These are phyloP conservation scores for Epinephelus fuscoguttatus DNA, from an alignment of 2,113 vertebrate genomes.

Conservation along the genomic window DNA sequence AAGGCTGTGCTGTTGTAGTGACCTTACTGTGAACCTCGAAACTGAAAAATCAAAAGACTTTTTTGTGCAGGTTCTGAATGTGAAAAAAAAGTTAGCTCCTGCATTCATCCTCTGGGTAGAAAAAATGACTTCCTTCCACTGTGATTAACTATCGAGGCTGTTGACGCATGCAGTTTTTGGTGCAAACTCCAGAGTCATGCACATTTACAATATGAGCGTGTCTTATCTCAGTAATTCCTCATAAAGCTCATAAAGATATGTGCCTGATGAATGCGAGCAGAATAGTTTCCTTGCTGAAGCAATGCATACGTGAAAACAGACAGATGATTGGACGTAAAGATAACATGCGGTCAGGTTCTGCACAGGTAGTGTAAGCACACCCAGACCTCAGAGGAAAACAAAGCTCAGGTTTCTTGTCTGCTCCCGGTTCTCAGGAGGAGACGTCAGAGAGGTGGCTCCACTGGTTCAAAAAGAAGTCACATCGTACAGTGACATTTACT, in stretches of 20 bases:
- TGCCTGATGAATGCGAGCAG: conserved; percentile 57
- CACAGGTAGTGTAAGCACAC: conserved; percentile 64
- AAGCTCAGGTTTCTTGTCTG: conserved; percentile 65
- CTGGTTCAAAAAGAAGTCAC: too few relatives aligned
- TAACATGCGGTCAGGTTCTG: conserved; percentile 58
- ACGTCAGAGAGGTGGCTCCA: neutral
- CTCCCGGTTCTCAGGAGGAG: conserved; percentile 38
- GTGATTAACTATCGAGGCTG: conserved; percentile 46
- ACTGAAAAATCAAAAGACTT: conserved; percentile 50
- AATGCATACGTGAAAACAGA: conserved; percentile 44
- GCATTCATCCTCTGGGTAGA: conserved; percentile 18
- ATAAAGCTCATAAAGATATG: conserved; percentile 69
- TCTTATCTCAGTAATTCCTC: conserved; percentile 70
- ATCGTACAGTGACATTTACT: too few relatives aligned
- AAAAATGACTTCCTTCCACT: conserved; percentile 27
- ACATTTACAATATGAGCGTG: conserved; percentile 57
- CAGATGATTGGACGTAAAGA: conserved; percentile 66
- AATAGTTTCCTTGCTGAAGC: conserved; percentile 70
- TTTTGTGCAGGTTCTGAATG: conserved; percentile 16
- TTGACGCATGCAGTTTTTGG: conserved; percentile 38
- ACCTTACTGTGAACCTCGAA: conserved; percentile 77
- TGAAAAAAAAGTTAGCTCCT: conserved; percentile 11
- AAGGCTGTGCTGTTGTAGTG: conserved; percentile 60
- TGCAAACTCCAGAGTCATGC: conserved; percentile 67
- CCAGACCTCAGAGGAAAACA: conserved; percentile 63